These are phyloP conservation scores for Lepus timidus DNA, from an alignment of 2,113 vertebrate species.

Conservation along the genomic window DNA sequence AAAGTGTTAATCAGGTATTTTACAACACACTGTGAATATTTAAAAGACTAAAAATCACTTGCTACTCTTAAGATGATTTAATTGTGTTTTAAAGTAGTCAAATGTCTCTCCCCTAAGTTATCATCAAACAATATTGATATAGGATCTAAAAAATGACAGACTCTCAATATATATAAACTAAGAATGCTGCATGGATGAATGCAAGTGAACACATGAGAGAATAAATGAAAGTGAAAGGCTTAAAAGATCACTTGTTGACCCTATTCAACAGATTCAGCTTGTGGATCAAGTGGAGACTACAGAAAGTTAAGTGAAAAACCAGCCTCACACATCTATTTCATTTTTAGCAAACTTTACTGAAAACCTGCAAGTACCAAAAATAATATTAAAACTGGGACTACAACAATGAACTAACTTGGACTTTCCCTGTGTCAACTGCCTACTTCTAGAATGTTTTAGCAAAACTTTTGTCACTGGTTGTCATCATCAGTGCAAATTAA, in stretches of 20 bases:
- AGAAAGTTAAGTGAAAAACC: not conserved
- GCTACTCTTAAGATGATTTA: not conserved
- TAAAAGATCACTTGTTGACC: not conserved
- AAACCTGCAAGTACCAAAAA: not conserved
- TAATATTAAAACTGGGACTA: not conserved
- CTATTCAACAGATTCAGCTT: not conserved
- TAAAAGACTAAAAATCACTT: constrained; percentile 29
- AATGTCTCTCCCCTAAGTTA: not conserved
- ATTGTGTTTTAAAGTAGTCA: constrained; percentile 20
- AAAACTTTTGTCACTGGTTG: not conserved
- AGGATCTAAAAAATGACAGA: not conserved
- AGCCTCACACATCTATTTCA: not conserved
- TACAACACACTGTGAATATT: constrained; percentile 2
- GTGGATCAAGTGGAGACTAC: not conserved
- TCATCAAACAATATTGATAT: not conserved
- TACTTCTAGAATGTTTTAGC: not conserved
- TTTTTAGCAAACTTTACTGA: not conserved
- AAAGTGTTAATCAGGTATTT: not conserved
- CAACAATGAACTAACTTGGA: not conserved
- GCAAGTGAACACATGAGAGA: not conserved
- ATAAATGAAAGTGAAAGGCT: not conserved
- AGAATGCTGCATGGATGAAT: not conserved
- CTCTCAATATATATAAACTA: not conserved
- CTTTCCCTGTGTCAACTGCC: not conserved
- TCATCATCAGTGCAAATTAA: not conserved